Evolutionary conservation across 1,140 invertebrate species (phyloP), one percentile per base, ranked within the genome.

Genomic region (Odontomachus brunneus): DNA sequence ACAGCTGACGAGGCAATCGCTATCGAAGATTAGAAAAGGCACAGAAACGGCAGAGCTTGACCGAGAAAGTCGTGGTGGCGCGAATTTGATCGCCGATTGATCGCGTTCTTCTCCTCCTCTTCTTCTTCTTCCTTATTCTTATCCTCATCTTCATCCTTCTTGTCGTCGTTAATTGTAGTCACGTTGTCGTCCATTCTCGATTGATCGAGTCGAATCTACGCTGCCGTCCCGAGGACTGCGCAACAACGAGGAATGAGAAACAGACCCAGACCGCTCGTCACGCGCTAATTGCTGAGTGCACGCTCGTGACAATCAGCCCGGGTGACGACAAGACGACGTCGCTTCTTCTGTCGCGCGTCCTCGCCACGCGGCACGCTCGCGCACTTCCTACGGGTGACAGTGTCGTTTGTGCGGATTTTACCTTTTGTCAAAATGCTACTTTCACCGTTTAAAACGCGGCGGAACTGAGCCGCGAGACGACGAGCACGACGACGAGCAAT

Each of bases 381-480:
- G 38, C 19, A 5, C 2, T n/a, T 22, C 14, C 22, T 19, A 22
- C 26, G 69, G 48, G 29, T 48, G 66, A 63, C 55, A 24, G 26
- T 82, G 80, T 82, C 80, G 57, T 80, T 71, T 71, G 38, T 24
- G 55, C 24, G 53, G 51, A 78, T 83, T 84, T 84, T 84, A 84
- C 55, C 86, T 87, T 87, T 89, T 88, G 86, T 89, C 89, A 89
- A 91, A 91, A 89, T 87, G 85, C 85, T 89, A 91, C 91, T 92
- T 92, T 92, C 91, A 91, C 91, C 91, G 87, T 89, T 91, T 89
- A 91, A 89, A 11, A 80, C 82, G 75, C 82, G 69, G 53, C 55
- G 60, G 69, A 62, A 38, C 29, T 57, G 33, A 55, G 38, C 74
- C 74, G 22, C 15, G 63, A 19, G 33, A 57, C 22, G 29, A 2